Conservation (phyloP, 2,888 invertebrate genomes). For the Eremobia ochroleuca region DNA sequence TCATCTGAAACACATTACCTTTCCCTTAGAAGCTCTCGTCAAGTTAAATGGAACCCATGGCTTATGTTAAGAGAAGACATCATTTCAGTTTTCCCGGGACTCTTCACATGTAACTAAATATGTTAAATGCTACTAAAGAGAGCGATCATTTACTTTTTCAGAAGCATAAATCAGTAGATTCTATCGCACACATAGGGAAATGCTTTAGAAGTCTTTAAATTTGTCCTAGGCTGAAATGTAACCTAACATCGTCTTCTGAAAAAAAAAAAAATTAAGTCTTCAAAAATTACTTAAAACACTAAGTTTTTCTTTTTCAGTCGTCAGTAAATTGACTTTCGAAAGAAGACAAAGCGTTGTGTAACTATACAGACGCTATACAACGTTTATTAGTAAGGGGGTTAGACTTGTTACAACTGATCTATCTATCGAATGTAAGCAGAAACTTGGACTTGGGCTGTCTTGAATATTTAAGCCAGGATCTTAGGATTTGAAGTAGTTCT, state of each 20-base stretch:
- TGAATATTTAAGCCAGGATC: conserved; percentile 1
- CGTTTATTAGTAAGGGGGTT: too few relatives aligned
- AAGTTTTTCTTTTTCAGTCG: too few relatives aligned
- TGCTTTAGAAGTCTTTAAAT: background rate
- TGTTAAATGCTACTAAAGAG: conserved; percentile 1
- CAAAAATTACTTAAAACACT: too few relatives aligned
- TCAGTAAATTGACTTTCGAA: too few relatives aligned
- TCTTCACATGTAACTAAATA: background rate
- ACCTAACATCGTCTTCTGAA: background rate
- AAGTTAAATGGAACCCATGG: conserved; percentile 22
- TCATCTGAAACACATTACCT: conserved; percentile 14
- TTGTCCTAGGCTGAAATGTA: background rate
- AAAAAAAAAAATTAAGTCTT: too few relatives aligned
- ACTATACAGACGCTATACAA: too few relatives aligned
- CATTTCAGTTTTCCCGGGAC: conserved; percentile 14
- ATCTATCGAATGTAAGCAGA: background rate
- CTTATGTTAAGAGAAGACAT: background rate
- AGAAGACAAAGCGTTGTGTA: too few relatives aligned
- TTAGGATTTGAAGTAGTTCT: background rate
- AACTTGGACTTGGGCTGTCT: background rate
- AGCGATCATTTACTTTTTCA: background rate
- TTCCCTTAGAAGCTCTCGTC: conserved; percentile 5
- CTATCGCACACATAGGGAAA: background rate
- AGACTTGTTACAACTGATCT: background rate
- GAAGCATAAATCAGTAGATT: background rate